Evolutionary conservation across 2,113 vertebrate species (phyloP).

Genomic region (Sardina pilchardus): DNA sequence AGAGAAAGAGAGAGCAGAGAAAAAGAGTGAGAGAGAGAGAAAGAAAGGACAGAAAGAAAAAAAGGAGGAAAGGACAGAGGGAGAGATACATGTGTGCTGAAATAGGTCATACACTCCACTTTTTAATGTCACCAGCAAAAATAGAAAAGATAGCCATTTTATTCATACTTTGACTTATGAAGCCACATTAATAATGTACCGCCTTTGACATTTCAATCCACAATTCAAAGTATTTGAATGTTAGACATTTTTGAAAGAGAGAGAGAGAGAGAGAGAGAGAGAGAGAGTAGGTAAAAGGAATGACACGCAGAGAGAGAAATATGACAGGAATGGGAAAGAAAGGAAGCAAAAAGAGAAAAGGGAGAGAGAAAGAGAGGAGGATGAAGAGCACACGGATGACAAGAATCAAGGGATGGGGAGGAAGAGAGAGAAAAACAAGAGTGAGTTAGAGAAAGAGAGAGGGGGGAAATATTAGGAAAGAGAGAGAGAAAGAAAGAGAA

Average conservation of each 20-base stretch:
- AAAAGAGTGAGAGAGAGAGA: neutral
- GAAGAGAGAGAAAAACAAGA: neutral
- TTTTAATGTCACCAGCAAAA: neutral
- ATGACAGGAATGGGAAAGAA: neutral
- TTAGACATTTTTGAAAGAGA: neutral
- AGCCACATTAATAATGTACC: neutral
- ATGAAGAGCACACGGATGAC: neutral
- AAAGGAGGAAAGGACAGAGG: neutral
- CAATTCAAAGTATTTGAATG: neutral
- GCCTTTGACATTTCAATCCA: neutral
- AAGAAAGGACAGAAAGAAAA: neutral
- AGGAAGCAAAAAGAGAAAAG: too few species aligned
- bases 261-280: neutral
- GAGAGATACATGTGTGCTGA: neutral
- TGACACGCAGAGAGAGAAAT: neutral
- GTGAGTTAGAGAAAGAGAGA: neutral
- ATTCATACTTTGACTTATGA: neutral
- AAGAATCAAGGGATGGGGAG: neutral
- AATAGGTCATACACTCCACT: neutral
- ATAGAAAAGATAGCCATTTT: neutral
- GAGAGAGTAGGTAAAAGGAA: neutral
- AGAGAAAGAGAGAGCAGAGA: neutral
- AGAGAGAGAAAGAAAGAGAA: neutral
- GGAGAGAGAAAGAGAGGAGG: neutral
- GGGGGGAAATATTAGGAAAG: neutral